Evolutionary conservation across 2,797 vertebrate genomes (phyloP).

Genomic region (Gallinago solitaria): DNA sequence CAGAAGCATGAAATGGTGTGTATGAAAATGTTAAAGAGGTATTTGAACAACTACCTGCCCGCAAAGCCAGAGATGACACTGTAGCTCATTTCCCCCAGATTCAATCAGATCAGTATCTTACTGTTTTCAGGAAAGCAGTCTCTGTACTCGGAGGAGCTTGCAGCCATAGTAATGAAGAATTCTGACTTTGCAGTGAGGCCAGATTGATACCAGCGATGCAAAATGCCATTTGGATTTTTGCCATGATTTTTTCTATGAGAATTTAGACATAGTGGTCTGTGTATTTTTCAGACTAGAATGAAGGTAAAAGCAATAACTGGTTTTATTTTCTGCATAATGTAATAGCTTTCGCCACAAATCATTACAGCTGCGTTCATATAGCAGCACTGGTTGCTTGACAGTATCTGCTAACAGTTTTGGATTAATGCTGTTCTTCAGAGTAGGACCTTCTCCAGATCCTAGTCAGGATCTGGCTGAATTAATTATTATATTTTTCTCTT

Average conservation of each 20-base stretch:
- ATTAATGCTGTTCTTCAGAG: neutral
- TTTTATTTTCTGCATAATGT: neutral
- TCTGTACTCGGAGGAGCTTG: neutral
- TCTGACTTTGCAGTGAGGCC: neutral
- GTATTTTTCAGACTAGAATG: neutral
- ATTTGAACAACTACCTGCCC: neutral
- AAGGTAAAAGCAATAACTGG: neutral
- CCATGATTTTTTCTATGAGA: neutral
- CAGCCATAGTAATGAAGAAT: neutral
- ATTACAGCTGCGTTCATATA: neutral
- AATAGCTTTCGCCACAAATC: neutral
- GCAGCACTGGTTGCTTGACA: neutral
- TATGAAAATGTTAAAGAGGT: neutral
- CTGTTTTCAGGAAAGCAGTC: neutral
- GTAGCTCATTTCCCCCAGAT: neutral
- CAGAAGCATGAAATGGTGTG: rapidly evolving
- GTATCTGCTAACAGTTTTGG: neutral
- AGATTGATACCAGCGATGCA: neutral
- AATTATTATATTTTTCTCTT: neutral
- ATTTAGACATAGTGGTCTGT: neutral
- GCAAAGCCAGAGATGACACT: neutral
- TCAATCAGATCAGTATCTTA: neutral
- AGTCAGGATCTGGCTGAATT: neutral
- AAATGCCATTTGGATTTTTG: neutral
- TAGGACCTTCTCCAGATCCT: neutral